phyloP scores from a whole-genome alignment of 2,113 vertebrate species.

The Amblyopsis rosae region DNA sequence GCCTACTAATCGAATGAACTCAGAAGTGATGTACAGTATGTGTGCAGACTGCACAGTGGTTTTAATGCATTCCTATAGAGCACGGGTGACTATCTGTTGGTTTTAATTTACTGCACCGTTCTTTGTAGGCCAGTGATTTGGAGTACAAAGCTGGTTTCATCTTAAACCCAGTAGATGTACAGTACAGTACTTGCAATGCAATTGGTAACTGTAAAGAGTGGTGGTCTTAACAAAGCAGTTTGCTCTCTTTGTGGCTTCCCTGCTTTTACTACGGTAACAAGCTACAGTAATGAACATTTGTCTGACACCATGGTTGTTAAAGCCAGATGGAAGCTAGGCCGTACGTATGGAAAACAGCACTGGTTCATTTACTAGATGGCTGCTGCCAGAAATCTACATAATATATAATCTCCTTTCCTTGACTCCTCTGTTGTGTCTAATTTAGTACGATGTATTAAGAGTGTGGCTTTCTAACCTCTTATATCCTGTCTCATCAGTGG shows the following conservation, averaged over 20 bases:
- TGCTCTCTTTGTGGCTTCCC: conserved; percentile 36
- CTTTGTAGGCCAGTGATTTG: conserved; percentile 29
- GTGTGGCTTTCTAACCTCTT: conserved; percentile 21
- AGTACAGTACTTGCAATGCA: conserved; percentile 32
- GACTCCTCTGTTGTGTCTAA: conserved; percentile 18
- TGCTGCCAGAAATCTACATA: conserved; percentile 43
- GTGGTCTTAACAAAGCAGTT: conserved; percentile 33
- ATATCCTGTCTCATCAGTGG: conserved; percentile 29
- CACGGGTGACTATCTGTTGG: not conserved
- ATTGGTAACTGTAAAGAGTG: conserved; percentile 48
- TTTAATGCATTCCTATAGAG: not conserved
- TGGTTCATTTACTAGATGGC: conserved; percentile 16
- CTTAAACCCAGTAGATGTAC: conserved; percentile 52
- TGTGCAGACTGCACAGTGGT: conserved; percentile 3
- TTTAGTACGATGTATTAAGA: conserved; percentile 1
- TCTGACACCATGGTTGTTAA: conserved; percentile 24
- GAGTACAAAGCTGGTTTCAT: conserved; percentile 33
- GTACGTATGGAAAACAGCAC: conserved; percentile 51
- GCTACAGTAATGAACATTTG: conserved; percentile 44
- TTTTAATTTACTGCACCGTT: conserved; percentile 37
- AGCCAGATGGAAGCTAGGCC: conserved; percentile 51
- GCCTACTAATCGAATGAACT: conserved; percentile 52
- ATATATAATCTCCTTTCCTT: conserved; percentile 36
- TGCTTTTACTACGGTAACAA: conserved; percentile 31
- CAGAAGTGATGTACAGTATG: conserved; percentile 20